These are phyloP conservation scores for Scotopteryx bipunctaria DNA, from an alignment of 2,888 invertebrate species.

Conservation along the genomic window DNA sequence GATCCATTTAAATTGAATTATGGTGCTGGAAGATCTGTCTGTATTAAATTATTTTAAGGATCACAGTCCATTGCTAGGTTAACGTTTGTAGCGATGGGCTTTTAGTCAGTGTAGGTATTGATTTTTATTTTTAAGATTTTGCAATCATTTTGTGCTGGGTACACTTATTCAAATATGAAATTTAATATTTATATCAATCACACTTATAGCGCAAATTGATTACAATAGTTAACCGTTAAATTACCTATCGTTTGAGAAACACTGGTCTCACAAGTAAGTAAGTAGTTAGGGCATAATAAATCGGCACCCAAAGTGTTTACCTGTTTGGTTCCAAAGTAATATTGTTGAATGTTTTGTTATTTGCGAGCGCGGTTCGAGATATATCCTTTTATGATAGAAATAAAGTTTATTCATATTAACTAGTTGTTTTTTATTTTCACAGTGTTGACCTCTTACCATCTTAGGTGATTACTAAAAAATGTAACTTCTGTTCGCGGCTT, in stretches of 20 bases:
- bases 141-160: conserved; percentile 52
- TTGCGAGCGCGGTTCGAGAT: conserved; percentile 67
- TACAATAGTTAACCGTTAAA: conserved; percentile 39
- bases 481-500: too few species aligned
- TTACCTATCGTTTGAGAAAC: conserved; percentile 74
- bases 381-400: conserved; percentile 81
- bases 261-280: conserved; percentile 67
- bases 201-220: conserved; percentile 48
- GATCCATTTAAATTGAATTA: conserved; percentile 53
- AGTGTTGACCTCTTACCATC: background rate
- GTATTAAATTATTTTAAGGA: conserved; percentile 61
- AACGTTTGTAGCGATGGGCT: conserved; percentile 46
- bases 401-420: conserved; percentile 81
- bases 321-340: conserved; percentile 79
- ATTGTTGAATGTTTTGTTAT: conserved; percentile 81
- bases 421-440: conserved; percentile 33
- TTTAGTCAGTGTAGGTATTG: conserved; percentile 57
- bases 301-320: conserved; percentile 77
- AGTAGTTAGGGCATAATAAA: conserved; percentile 74
- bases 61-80: conserved; percentile 47
- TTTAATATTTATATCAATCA: conserved; percentile 28
- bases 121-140: conserved; percentile 52
- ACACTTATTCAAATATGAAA: conserved; percentile 24
- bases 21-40: conserved; percentile 82
- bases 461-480: too few species aligned